A percentile compares a stretch with the other conserved stretches of the same genome.
Evolutionary conservation across 1,140 invertebrate species (phyloP).

Genomic region (Lordiphosa stackelbergi): DNA sequence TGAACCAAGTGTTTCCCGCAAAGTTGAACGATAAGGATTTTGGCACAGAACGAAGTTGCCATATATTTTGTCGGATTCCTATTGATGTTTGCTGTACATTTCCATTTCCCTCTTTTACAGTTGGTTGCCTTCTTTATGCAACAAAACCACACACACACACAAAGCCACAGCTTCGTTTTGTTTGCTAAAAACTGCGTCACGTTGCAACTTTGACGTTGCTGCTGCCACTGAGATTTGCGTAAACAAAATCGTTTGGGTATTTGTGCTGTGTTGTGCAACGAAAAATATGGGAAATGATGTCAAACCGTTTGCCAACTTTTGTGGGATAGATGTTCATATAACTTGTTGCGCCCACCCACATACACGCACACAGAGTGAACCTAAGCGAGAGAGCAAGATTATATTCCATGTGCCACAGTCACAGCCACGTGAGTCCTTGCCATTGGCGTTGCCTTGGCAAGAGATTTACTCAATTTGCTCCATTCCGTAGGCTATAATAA

Average conservation of each 20-base stretch:
- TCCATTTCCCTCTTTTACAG: constrained; percentile 42
- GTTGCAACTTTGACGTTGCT: constrained; percentile 51
- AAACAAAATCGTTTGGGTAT: constrained; percentile 58
- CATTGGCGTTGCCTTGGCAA: constrained; percentile 21
- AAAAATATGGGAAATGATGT: constrained; percentile 34
- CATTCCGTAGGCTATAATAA: constrained; percentile 16
- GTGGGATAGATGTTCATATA: constrained; percentile 10
- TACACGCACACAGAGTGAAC: too few relatives aligned
- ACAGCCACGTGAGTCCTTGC: constrained; percentile 35
- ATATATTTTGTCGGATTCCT: too few relatives aligned
- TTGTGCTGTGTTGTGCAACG: constrained; percentile 9
- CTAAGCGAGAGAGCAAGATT: too few relatives aligned
- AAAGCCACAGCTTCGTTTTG: constrained; percentile 41
- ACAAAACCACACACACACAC: constrained; percentile 38
- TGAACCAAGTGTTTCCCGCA: background rate
- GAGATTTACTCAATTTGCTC: constrained; percentile 6
- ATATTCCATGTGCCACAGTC: background rate
- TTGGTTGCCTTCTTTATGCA: constrained; percentile 63
- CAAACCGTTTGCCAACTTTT: constrained; percentile 28
- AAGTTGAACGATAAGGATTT: too few relatives aligned
- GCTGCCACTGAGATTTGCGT: constrained; percentile 57
- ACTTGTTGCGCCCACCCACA: constrained; percentile 1
- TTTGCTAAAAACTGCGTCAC: constrained; percentile 67
- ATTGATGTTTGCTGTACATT: constrained; percentile 19
- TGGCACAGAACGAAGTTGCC: too few relatives aligned